Conservation (phyloP, 2,797 vertebrate species). For the Bradypodion pumilum region DNA sequence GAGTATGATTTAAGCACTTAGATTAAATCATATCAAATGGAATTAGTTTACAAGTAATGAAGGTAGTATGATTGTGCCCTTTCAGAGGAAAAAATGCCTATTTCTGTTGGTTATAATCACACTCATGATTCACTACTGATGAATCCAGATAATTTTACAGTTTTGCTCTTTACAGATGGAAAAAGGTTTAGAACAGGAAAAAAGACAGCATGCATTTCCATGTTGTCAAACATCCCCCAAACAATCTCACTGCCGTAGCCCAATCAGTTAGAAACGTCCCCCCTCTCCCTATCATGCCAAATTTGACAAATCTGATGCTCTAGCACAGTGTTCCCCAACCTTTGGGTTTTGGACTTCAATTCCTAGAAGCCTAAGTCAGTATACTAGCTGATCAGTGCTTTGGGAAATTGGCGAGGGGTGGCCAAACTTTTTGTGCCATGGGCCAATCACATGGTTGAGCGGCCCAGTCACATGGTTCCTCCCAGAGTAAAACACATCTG, state of each 20-base stretch:
- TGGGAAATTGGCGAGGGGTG: too few species aligned
- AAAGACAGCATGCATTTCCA: background rate
- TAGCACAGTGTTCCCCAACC: too few species aligned
- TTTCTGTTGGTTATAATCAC: background rate
- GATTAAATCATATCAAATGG: background rate
- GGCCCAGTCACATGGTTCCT: too few species aligned
- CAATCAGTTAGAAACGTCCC: background rate
- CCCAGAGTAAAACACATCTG: too few species aligned
- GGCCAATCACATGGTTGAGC: too few species aligned
- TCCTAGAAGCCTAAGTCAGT: too few species aligned
- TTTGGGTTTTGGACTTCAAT: too few species aligned
- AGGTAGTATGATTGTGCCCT: background rate
- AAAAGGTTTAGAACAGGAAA: background rate
- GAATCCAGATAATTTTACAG: background rate
- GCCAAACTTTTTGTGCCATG: too few species aligned
- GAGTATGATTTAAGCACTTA: conserved; percentile 12
- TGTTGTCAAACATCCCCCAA: background rate
- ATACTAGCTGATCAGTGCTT: too few species aligned
- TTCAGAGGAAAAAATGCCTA: background rate
- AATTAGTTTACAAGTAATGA: conserved; percentile 12
- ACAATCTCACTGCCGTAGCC: background rate
- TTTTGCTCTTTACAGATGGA: background rate
- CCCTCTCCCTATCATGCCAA: too few species aligned
- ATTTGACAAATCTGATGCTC: too few species aligned
- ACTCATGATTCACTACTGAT: background rate